These are phyloP conservation scores for Ladona fulva DNA, from an alignment of 1,140 invertebrate genomes.

Conservation along the genomic window DNA sequence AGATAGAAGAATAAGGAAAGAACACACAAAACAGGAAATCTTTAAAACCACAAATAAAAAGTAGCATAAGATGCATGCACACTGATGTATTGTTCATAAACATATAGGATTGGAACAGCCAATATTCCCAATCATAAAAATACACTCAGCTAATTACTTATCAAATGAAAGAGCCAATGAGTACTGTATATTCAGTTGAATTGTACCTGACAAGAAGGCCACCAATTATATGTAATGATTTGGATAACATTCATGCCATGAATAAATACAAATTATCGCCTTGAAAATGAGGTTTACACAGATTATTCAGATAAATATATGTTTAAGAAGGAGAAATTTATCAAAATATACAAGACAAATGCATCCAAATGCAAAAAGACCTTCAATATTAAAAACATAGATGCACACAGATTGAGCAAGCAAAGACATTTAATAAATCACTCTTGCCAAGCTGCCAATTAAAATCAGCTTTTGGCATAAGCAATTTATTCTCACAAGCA, in stretches of 20 bases:
- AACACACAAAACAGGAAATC: background rate
- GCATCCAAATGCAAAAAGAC: background rate
- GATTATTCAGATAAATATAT: background rate
- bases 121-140: too few species aligned
- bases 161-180: too few species aligned
- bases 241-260: background rate
- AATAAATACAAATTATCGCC: background rate
- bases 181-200: too few species aligned
- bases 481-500: background rate
- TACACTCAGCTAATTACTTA: too few species aligned
- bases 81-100: background rate
- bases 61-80: constrained; percentile 4
- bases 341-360: background rate
- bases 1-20: background rate
- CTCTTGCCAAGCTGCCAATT: background rate
- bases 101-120: too few species aligned
- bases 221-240: background rate
- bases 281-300: background rate
- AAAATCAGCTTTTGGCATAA: background rate
- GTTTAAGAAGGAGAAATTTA: background rate
- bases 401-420: background rate
- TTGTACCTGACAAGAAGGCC: background rate
- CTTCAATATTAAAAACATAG: background rate
- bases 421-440: background rate
- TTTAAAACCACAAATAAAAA: background rate